Percentiles rank a stretch among this genome's conserved stretches.
Evolutionary conservation across 2,113 vertebrate genomes (phyloP).

Genomic region (Oplegnathus fasciatus): DNA sequence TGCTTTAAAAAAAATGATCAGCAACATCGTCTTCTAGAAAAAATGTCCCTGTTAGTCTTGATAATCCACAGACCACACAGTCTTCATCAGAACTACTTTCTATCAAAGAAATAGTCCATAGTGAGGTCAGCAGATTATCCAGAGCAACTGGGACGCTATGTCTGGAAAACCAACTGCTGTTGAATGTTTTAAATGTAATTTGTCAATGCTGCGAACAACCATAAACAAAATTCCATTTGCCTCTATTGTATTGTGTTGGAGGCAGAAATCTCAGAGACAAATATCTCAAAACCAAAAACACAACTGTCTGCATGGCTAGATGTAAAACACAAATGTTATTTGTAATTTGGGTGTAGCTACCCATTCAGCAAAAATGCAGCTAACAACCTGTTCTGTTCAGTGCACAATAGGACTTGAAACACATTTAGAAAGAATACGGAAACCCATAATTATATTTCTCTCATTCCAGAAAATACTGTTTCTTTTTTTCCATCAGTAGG

Average conservation of each 20-base stretch:
- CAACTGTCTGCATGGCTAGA: not conserved
- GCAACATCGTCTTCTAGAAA: not conserved
- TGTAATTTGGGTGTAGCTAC: not conserved
- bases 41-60: not conserved
- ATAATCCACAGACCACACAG: not conserved
- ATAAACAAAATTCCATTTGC: not conserved
- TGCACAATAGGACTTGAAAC: too few relatives aligned
- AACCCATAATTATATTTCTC: not conserved
- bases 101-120: not conserved
- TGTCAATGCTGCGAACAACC: not conserved
- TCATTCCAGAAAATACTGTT: not conserved
- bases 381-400: not conserved
- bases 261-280: not conserved
- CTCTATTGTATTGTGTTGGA: not conserved
- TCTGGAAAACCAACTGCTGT: not conserved
- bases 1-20: not conserved
- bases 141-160: not conserved
- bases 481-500: constrained; percentile 3
- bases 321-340: not conserved
- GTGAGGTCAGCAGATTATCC: not conserved
- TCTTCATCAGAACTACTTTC: not conserved
- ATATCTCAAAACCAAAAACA: not conserved
- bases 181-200: not conserved
- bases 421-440: too few relatives aligned
- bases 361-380: not conserved